Conservation (phyloP, 2,113 vertebrate genomes). For the Nymphicus hollandicus region DNA sequence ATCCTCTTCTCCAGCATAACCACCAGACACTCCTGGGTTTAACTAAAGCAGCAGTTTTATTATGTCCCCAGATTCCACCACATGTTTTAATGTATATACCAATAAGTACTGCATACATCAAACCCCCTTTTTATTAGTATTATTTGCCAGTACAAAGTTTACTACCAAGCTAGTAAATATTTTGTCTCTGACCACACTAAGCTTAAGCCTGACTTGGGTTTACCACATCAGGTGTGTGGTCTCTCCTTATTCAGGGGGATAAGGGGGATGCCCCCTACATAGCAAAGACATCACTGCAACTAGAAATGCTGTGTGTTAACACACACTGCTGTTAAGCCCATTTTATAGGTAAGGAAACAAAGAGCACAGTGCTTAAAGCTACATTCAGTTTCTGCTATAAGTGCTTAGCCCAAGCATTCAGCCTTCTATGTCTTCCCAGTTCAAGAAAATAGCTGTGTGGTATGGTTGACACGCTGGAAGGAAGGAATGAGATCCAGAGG, state of each 20-base stretch:
- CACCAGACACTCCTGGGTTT: not conserved
- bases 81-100: not conserved
- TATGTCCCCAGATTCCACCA: not conserved
- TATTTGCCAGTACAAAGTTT: not conserved
- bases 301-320: not conserved
- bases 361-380: not conserved
- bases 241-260: not conserved
- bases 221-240: conserved; percentile 23
- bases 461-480: not conserved
- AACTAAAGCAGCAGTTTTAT: not conserved
- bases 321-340: not conserved
- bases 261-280: not conserved
- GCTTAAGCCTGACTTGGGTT: not conserved
- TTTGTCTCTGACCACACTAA: not conserved
- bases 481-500: not conserved
- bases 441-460: not conserved
- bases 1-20: not conserved
- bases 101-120: conserved; percentile 16
- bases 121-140: not conserved
- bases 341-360: not conserved
- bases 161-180: conserved; percentile 37
- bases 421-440: rapidly evolving
- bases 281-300: not conserved
- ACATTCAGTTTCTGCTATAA: not conserved
- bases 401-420: not conserved